Percentiles rank a stretch among this genome's conserved stretches.
Conservation (phyloP, 2,797 vertebrate species). For the Chloroceryle amazona region DNA sequence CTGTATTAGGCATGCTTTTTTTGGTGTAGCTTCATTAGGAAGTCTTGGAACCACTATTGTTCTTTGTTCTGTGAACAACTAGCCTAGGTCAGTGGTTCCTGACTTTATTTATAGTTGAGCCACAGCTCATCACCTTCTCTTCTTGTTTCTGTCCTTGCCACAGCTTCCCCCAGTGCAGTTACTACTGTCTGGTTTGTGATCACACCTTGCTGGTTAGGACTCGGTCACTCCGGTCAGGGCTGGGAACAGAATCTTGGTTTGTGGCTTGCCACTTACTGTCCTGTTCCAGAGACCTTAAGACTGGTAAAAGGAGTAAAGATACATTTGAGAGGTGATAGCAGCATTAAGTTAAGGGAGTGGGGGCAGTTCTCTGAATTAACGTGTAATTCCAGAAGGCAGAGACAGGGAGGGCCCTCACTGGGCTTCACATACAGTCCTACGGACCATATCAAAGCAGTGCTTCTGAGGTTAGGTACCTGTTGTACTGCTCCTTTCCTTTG, state of each 20-base stretch:
- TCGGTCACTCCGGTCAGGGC: not conserved
- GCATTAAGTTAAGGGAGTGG: fast-evolving
- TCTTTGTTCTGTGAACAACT: not conserved
- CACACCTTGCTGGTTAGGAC: not conserved
- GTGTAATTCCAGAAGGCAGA: not conserved
- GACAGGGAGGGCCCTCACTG: not conserved
- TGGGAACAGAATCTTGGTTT: not conserved
- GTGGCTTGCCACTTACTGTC: not conserved
- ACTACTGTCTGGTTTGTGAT: not conserved
- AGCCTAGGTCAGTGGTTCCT: not conserved
- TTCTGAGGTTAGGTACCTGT: not conserved
- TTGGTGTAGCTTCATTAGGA: not conserved
- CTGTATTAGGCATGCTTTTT: not conserved
- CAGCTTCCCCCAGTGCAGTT: not conserved
- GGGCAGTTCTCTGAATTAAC: not conserved
- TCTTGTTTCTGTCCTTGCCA: not conserved
- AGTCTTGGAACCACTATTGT: fast-evolving
- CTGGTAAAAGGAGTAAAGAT: not conserved
- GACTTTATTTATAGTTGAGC: not conserved
- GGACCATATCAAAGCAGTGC: not conserved
- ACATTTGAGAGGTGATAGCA: not conserved
- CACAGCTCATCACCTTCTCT: not conserved
- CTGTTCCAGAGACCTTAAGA: not conserved
- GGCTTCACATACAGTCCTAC: not conserved
- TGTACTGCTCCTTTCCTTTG: not conserved